Percentiles rank a stretch among this genome's conserved stretches.
Conservation (phyloP, 2,113 vertebrate species). For the Elachura formosa region DNA sequence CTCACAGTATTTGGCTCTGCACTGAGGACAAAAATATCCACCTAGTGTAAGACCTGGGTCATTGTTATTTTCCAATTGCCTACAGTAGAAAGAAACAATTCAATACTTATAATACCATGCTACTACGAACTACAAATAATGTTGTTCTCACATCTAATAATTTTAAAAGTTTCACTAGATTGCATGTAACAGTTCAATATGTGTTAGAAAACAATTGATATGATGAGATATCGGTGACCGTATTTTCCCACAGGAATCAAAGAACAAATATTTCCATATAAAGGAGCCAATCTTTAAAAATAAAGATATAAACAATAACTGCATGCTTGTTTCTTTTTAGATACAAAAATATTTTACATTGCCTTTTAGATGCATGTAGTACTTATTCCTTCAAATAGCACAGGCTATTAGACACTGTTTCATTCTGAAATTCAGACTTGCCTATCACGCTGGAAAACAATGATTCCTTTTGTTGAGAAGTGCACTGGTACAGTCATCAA, state of each 20-base stretch:
- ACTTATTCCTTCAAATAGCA: background rate
- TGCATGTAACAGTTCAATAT: background rate
- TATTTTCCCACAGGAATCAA: background rate
- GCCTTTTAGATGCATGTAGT: background rate
- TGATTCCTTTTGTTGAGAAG: background rate
- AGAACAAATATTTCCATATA: background rate
- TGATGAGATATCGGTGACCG: background rate
- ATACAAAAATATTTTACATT: background rate
- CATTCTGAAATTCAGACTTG: background rate
- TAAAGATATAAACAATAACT: background rate
- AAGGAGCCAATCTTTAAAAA: background rate
- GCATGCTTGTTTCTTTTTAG: background rate
- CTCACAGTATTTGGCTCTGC: constrained; percentile 90
- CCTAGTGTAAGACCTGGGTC: constrained; percentile 83
- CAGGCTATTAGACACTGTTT: background rate
- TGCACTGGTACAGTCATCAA: background rate
- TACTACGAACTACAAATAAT: background rate
- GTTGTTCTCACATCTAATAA: background rate
- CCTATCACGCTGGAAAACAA: background rate
- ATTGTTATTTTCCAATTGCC: constrained; percentile 84
- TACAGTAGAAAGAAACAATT: constrained; percentile 24
- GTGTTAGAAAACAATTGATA: background rate
- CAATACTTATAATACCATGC: background rate
- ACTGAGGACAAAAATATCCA: constrained; percentile 96
- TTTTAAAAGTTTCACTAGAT: background rate